Base-by-base conservation (phyloP, 2,888 invertebrate genomes). In the Leptura quadrifasciata region DNA sequence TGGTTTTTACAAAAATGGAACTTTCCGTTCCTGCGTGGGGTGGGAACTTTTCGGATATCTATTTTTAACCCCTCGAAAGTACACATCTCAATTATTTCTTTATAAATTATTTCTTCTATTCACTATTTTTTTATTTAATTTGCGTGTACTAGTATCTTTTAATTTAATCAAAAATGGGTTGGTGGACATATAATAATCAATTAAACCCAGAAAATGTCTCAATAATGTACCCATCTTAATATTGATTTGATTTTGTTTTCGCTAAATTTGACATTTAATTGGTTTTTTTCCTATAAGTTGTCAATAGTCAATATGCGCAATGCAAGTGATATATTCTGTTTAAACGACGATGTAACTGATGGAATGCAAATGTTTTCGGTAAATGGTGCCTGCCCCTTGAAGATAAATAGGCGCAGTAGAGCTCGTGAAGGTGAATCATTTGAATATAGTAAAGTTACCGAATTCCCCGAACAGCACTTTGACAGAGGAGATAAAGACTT, bases 241-340 rank as follows among this genome's bases (percentile, higher is more conserved):
- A 39, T 39, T 39, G 39, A n/a, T 47, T n/a, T 15, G 21, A 4
- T 57, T 57, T 57, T 65, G 65, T 65, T 65, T 47, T 47, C 20
- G 1, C 12, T 15, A 15, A 18, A 57, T 68, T 10, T 58, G 69
- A 57, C 57, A 31, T 68, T 68, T 55, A 69, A 15, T 27, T 68
- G 27, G 21, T 69, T 69, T 69, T 60, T 61, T 21, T 9, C 12
- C 10, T n/a, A 65, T n/a, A n/a, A n/a, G n/a, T n/a, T n/a, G n/a
- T n/a, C n/a, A 63, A 15, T 61, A 39, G 69, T 69, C 72, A 77
- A 75, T 58, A 84, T 82, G 84, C 85, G 86, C 20, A 87, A 86
- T 76, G 79, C 84, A 10, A 88, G 88, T 81, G 88, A 88, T 79
- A 88, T 88, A 65, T 88, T 88, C 79, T 87, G 86, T 75, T 81